Base-by-base conservation (phyloP, 1,140 invertebrate species). In the Leptinotarsa defecta region DNA sequence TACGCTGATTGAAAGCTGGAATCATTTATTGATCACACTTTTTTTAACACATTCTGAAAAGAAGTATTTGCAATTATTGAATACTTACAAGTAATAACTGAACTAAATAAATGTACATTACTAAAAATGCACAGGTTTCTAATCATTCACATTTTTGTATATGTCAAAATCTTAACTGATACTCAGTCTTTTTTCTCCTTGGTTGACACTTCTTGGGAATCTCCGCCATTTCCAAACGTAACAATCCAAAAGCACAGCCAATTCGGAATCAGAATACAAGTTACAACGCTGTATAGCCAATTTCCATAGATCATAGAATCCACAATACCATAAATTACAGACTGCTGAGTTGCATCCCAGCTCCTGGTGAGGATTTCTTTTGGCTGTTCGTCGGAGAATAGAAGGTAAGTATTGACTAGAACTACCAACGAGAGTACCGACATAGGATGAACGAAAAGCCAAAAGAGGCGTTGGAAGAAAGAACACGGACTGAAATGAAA, bases 271-370 rank as follows among this genome's bases (percentile, higher is more conserved):
- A 91, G 84, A 3, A 90, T 82, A 3, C 86, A 82, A 4, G 86
- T 84, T 4, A 86, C 84, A 34, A 90, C 86, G 71, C 88, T 89
- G 82, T 88, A 91, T 65, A 91, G 76, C 89, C 90, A 91, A 82
- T 92, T 92, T n/a, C 90, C 89, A 78, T 91, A 91, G 63, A 92
- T 90, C 88, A 94, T 91, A 34, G 91, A 92, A 86, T 98, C 95
- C 3, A 95, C 91, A 52, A 97, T 88, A 64, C 92, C 90, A 81
- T 92, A 94, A 79, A 95, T 91, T 15, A 95, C 87, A 13, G 93
- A 92, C 82, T 94, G 91, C 84, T 94, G 91, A 13, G 91, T 89
- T 1, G 94, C 94, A 64, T 87, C 86, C 0, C 91, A 81, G 0
- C 90, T 88, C 72, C 90, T 86, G 0, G 81, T 73, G 1, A 91